Evolutionary conservation across 2,888 invertebrate species (phyloP), one percentile per base, ranked within the genome.

Genomic region (Nemapogon koenigi): DNA sequence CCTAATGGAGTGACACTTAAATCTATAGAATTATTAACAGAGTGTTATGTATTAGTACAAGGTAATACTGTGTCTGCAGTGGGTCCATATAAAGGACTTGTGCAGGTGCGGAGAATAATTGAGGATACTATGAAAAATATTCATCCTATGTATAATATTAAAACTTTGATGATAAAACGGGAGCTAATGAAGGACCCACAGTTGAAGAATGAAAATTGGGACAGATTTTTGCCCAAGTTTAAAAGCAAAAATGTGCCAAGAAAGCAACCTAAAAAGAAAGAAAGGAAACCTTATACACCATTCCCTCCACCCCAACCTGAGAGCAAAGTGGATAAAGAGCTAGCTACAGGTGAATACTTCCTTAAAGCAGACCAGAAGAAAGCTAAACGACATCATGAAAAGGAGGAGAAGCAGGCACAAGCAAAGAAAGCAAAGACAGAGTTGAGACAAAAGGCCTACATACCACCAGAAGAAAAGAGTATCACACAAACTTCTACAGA

Each of bases 51-150:
- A 0, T 79, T 97, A 31, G 95, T 98, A 0, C 97, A 98, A 73
- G 99, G 99, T 3, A 94, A 94, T 56, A 99, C 99, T 7, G 98
- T 99, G 0, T 86, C 98, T 10, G 92, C 94, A 0, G 78, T 99
- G n/a, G 99, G 99, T 0, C 96, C 98, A 2, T 93, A 96, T 57
- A 90, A 89, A 68, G 98, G 98, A 0, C 63, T 94, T 16, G 85
- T 88, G 40, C 90, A 92, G 64, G 92, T 93, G 0, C 81, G 97
- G 39, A 87, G 90, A 50, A 92, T 99, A 52, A 92, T 94, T 1
- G 89, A 91, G 57, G 98, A 99, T 51, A 97, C 97, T 1, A 97
- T 99, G 97, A 94, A 93, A 59, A 99, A 99, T 65, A 86, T 99
- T 39, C 99, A 99, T 79, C 99, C 99, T 1, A 94, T 99, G 63